Conservation (phyloP, 2,888 invertebrate species). For the Venusia cambrica region DNA sequence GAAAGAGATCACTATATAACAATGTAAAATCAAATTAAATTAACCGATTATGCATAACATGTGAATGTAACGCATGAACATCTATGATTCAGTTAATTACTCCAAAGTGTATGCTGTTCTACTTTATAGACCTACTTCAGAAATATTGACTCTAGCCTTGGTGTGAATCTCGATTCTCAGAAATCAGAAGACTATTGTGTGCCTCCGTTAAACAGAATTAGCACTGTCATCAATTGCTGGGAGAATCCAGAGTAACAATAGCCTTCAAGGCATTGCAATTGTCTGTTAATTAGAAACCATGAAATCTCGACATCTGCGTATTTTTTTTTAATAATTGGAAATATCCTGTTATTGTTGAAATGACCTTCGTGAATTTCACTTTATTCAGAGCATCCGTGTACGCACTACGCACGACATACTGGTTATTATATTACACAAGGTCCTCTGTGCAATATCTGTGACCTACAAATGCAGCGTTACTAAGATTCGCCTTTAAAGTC, state of each 20-base stretch:
- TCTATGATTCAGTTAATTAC: constrained; percentile 47
- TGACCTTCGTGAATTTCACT: constrained; percentile 31
- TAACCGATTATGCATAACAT: constrained; percentile 17
- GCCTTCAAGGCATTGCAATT: constrained; percentile 13
- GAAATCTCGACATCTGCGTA: constrained; percentile 5
- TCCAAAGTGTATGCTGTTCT: constrained; percentile 43
- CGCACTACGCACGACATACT: constrained; percentile 47
- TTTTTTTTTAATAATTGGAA: constrained; percentile 5
- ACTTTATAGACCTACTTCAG: constrained; percentile 56
- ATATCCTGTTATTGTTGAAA: constrained; percentile 7
- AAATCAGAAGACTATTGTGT: constrained; percentile 42
- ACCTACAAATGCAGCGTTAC: constrained; percentile 56
- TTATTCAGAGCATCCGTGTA: constrained; percentile 44
- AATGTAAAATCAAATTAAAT: constrained; percentile 1
- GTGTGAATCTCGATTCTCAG: constrained; percentile 49
- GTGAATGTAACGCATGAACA: constrained; percentile 14
- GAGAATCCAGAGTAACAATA: constrained; percentile 15
- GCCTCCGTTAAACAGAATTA: constrained; percentile 26
- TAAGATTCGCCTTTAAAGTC: constrained; percentile 49
- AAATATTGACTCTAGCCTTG: constrained; percentile 54
- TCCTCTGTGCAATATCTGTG: constrained; percentile 61
- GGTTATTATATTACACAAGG: constrained; percentile 60
- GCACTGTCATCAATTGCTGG: constrained; percentile 18
- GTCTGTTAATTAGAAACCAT: constrained; percentile 10
- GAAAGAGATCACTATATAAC: neutral